Evolutionary conservation across 2,113 vertebrate species (phyloP).

Genomic region (Pteronura brasiliensis): DNA sequence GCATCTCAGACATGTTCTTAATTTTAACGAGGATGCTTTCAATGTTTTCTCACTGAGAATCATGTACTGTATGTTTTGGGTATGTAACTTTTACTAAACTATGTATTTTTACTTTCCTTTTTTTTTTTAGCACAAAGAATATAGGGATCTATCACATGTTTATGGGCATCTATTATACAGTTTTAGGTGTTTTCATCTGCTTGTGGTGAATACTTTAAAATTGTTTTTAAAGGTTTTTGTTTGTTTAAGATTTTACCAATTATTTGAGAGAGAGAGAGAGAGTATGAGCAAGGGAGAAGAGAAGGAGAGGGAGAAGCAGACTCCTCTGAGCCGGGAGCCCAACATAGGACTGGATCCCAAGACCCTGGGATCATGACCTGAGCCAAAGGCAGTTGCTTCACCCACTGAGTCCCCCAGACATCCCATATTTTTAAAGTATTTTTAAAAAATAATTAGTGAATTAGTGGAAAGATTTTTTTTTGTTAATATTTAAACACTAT

Average conservation of each 20-base stretch:
- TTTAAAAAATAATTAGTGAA: neutral
- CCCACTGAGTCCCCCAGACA: neutral
- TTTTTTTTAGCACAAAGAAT: neutral
- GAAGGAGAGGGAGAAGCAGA: neutral
- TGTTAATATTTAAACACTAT: neutral
- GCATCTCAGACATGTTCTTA: neutral
- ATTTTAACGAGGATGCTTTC: neutral
- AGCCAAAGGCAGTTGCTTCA: neutral
- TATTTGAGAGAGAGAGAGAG: neutral
- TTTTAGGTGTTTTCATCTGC: neutral
- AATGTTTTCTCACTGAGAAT: neutral
- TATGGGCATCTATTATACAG: neutral
- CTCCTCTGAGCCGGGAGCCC: neutral
- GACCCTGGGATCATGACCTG: neutral
- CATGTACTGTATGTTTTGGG: neutral
- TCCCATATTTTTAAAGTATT: neutral
- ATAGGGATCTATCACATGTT: neutral
- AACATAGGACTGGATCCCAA: neutral
- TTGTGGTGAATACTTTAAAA: neutral
- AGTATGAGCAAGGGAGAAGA: neutral
- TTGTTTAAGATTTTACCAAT: neutral
- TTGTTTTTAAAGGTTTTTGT: neutral
- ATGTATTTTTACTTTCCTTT: neutral
- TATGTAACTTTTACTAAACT: neutral
- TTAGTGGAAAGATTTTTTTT: neutral